Percentiles rank a stretch among this genome's conserved stretches.
Evolutionary conservation across 1,140 invertebrate genomes (phyloP).

Genomic region (Drosophila sechellia): DNA sequence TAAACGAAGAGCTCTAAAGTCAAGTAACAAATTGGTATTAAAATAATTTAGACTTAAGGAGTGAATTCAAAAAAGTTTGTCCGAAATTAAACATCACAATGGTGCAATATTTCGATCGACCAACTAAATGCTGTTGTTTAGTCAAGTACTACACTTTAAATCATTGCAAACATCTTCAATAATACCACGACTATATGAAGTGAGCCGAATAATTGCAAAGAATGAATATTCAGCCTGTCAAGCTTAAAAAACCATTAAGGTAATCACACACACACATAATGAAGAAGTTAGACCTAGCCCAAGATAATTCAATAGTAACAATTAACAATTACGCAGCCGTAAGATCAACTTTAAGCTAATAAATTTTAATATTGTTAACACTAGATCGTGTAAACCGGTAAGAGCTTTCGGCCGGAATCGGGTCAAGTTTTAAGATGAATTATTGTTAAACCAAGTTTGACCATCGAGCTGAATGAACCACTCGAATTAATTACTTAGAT

Average conservation of each 20-base stretch:
- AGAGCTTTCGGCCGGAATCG: background rate
- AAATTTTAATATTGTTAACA: slow-evolving; percentile 50
- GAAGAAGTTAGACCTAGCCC: slow-evolving; percentile 55
- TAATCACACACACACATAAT: slow-evolving; percentile 12
- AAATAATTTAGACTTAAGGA: slow-evolving; percentile 28
- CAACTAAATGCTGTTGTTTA: slow-evolving; percentile 30
- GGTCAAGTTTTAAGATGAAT: slow-evolving; percentile 25
- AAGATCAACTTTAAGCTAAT: slow-evolving; percentile 31
- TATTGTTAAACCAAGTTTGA: slow-evolving; percentile 43
- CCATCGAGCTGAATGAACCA: slow-evolving; percentile 14
- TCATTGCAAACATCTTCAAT: slow-evolving; percentile 11
- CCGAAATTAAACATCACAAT: slow-evolving; percentile 23
- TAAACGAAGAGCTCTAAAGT: slow-evolving; percentile 37
- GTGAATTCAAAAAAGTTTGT: slow-evolving; percentile 11
- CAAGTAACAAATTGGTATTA: slow-evolving; percentile 49
- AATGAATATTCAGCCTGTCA: slow-evolving; percentile 27
- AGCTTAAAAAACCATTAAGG: slow-evolving; percentile 44
- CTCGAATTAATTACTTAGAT: slow-evolving; percentile 20
- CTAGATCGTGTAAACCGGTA: slow-evolving; percentile 30
- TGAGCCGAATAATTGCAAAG: slow-evolving; percentile 10
- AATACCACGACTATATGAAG: slow-evolving; percentile 13
- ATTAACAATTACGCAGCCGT: slow-evolving; percentile 53
- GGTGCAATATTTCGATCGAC: slow-evolving; percentile 48
- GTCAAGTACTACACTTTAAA: slow-evolving; percentile 10
- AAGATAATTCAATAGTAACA: slow-evolving; percentile 53